Percentiles rank a stretch among this genome's conserved stretches.
These are phyloP conservation scores for Esperia sulphurella DNA, from an alignment of 2,888 invertebrate species.

Conservation along the genomic window DNA sequence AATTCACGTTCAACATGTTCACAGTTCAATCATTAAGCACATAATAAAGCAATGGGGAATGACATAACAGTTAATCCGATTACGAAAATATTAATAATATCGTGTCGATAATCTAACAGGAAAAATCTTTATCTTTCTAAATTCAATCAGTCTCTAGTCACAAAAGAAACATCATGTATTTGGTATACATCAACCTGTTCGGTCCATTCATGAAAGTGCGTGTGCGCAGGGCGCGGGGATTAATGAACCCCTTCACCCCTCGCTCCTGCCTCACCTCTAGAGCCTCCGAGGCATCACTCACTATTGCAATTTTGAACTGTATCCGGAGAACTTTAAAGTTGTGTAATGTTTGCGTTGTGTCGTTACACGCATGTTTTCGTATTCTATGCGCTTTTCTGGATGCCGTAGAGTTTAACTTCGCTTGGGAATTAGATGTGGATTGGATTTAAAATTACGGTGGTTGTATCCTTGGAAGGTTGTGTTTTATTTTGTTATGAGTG, in stretches of 20 bases:
- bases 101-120: background rate
- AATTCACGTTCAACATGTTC: background rate
- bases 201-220: slow-evolving; percentile 79
- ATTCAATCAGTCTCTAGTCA: background rate
- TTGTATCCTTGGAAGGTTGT: slow-evolving; percentile 78
- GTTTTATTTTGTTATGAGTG: slow-evolving; percentile 61
- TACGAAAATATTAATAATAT: background rate
- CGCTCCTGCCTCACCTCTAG: slow-evolving; percentile 49
- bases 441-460: slow-evolving; percentile 64
- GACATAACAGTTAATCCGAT: background rate
- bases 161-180: slow-evolving; percentile 47
- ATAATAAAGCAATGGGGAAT: background rate
- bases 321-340: slow-evolving; percentile 23
- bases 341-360: slow-evolving; percentile 21
- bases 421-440: slow-evolving; percentile 32
- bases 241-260: slow-evolving; percentile 69
- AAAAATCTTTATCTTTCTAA: background rate
- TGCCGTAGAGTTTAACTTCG: slow-evolving; percentile 35
- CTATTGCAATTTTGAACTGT: slow-evolving; percentile 31
- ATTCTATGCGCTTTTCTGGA: slow-evolving; percentile 22
- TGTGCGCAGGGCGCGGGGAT: slow-evolving; percentile 79
- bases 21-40: background rate
- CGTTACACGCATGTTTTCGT: slow-evolving; percentile 2
- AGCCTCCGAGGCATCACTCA: slow-evolving; percentile 33
- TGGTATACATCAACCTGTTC: slow-evolving; percentile 74